Evolutionary conservation across 2,113 vertebrate genomes (phyloP).

Genomic region (Dolichallabes microphthalmus): DNA sequence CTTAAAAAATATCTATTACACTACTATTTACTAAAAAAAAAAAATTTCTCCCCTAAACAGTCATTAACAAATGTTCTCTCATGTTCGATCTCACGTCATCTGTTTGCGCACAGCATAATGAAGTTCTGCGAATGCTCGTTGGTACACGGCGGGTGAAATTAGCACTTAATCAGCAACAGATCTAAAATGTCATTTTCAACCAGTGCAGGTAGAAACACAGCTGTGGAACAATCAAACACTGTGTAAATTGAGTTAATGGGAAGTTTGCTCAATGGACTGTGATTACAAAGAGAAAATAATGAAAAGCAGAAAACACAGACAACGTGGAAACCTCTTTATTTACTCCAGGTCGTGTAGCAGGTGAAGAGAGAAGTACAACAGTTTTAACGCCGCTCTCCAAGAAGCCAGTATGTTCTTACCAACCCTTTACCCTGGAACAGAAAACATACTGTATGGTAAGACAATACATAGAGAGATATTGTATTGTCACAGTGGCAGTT

Average conservation of each 20-base stretch:
- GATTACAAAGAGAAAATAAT: constrained; percentile 16
- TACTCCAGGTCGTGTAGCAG: neutral
- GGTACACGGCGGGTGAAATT: neutral
- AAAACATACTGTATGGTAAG: neutral
- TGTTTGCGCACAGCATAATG: neutral
- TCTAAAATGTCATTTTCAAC: constrained; percentile 8
- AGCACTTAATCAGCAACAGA: constrained; percentile 12
- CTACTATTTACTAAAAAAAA: neutral
- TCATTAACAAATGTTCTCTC: neutral
- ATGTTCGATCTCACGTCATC: neutral
- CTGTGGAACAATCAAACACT: neutral
- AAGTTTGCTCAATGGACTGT: constrained; percentile 33
- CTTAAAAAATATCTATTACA: neutral
- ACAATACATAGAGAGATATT: neutral
- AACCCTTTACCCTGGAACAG: constrained; percentile 54
- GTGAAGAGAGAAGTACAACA: neutral
- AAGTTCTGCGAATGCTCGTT: neutral
- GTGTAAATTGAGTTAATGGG: neutral
- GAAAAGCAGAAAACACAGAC: constrained; percentile 4
- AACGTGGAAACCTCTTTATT: neutral
- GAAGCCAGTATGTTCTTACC: constrained; percentile 59
- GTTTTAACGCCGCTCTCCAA: constrained; percentile 51
- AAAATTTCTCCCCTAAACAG: neutral
- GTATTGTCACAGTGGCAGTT: neutral
- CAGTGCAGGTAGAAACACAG: neutral